phyloP scores from a whole-genome alignment of 2,888 invertebrate genomes.

The Choristoneura rosaceana region DNA sequence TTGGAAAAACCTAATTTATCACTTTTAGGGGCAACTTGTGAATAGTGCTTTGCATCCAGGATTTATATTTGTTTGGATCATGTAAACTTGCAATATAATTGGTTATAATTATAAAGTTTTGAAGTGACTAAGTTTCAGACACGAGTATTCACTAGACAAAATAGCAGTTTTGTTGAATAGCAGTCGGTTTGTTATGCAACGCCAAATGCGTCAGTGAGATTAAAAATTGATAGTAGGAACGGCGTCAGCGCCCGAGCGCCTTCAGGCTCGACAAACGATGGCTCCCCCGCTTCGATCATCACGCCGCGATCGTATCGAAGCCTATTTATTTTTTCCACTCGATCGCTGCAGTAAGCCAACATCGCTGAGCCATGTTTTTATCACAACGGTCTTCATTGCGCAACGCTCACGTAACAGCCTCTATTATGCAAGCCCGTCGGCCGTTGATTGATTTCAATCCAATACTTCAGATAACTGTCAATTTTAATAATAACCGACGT shows the following conservation, averaged over 20 bases:
- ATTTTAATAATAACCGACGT: conserved; percentile 6
- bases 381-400: conserved; percentile 29
- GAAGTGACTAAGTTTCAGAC: background rate
- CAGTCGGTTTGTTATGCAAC: background rate
- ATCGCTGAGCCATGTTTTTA: conserved; percentile 12
- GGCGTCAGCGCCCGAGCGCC: conserved; percentile 3
- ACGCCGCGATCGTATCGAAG: conserved; percentile 23
- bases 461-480: conserved; percentile 25
- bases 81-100: background rate
- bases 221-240: conserved; percentile 20
- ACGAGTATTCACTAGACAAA: background rate
- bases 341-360: conserved; percentile 19
- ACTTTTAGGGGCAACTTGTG: conserved; percentile 13
- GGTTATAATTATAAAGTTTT: background rate
- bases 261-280: background rate
- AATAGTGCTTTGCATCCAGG: conserved; percentile 1
- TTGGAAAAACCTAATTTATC: conserved; percentile 39
- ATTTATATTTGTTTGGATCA: background rate
- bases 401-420: conserved; percentile 25
- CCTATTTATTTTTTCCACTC: conserved; percentile 34
- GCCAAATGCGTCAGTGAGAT: conserved; percentile 22
- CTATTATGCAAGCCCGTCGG: conserved; percentile 16
- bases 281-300: conserved; percentile 8
- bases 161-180: background rate
- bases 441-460: conserved; percentile 24